Evolutionary conservation across 2,888 invertebrate genomes (phyloP).

Genomic region (Branchipolynoe longqiensis): DNA sequence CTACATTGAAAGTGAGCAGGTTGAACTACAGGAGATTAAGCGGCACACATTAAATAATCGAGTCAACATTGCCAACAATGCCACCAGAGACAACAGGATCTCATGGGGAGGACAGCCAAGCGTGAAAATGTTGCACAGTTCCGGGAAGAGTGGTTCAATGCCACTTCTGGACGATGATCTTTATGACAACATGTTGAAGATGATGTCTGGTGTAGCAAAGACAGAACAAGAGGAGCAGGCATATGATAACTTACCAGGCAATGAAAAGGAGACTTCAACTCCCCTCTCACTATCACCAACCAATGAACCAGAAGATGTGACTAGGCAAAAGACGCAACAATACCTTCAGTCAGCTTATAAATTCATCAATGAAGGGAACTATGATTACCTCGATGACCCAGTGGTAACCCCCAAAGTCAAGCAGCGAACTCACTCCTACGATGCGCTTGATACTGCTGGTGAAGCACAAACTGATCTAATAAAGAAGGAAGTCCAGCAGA

Average conservation of each 20-base stretch:
- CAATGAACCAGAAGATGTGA: conserved; percentile 19
- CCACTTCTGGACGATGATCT: conserved; percentile 37
- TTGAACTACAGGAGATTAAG: conserved; percentile 15
- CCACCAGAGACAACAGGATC: conserved; percentile 10
- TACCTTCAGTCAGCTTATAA: conserved; percentile 38
- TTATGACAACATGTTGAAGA: conserved; percentile 41
- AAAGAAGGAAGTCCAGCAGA: not conserved
- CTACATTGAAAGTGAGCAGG: conserved; percentile 36
- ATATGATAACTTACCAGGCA: conserved; percentile 35
- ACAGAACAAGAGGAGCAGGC: not conserved
- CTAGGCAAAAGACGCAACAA: conserved; percentile 10
- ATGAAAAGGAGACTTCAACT: not conserved
- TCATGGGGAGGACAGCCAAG: conserved; percentile 40
- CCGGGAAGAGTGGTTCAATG: conserved; percentile 13
- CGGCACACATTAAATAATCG: not conserved
- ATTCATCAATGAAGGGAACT: conserved; percentile 42
- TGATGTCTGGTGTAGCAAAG: conserved; percentile 34
- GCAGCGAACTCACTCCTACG: conserved; percentile 24
- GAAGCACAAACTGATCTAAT: not conserved
- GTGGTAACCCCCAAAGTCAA: not conserved
- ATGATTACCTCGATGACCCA: conserved; percentile 38
- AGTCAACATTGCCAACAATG: not conserved
- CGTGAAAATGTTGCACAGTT: not conserved
- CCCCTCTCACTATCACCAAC: conserved; percentile 32
- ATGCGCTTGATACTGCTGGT: conserved; percentile 42